Conservation (phyloP, 2,113 vertebrate genomes). For the Solenodon paradoxus region DNA sequence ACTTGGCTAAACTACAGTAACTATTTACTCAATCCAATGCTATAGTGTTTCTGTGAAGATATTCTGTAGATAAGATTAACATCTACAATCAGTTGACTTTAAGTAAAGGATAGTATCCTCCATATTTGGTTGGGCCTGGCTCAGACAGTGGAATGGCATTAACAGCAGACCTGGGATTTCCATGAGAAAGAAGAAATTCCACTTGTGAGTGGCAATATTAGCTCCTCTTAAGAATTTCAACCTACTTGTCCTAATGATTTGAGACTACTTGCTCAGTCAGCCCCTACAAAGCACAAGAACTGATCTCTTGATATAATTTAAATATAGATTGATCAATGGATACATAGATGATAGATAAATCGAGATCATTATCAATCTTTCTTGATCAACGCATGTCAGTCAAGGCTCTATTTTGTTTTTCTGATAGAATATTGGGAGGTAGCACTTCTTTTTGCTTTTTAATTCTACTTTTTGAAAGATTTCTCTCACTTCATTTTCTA, state of each 20-base stretch:
- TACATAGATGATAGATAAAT: background rate
- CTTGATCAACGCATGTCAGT: too few species aligned
- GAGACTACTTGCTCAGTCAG: background rate
- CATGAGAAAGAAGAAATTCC: background rate
- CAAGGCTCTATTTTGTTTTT: background rate
- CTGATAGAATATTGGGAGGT: background rate
- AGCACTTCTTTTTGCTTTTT: background rate
- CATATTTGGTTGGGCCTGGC: background rate
- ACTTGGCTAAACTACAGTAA: background rate
- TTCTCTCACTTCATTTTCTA: background rate
- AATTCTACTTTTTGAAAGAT: background rate
- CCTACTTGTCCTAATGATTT: background rate
- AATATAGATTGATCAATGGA: background rate
- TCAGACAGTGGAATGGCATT: background rate
- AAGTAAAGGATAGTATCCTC: background rate
- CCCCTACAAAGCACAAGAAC: background rate
- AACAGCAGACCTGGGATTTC: background rate
- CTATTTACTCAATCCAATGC: background rate
- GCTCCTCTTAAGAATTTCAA: background rate
- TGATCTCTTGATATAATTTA: background rate
- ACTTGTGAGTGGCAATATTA: background rate
- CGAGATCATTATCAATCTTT: too few species aligned
- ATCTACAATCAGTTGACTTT: background rate
- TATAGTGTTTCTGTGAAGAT: background rate
- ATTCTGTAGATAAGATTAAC: background rate